These are phyloP conservation scores for Cottoperca gobio DNA, from an alignment of 2,797 vertebrate species.

Conservation along the genomic window DNA sequence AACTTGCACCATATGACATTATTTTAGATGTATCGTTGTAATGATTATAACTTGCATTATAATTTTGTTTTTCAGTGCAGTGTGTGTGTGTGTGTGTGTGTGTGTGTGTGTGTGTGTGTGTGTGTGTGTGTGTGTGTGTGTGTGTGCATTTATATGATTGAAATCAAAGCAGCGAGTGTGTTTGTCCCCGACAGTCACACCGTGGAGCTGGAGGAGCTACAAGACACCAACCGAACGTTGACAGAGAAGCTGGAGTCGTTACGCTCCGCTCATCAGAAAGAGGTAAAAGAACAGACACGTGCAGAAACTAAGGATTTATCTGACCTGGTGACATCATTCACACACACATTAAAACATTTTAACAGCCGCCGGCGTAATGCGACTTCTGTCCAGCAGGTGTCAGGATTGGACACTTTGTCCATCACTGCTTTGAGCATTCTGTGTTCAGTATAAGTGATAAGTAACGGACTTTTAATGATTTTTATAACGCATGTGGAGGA, in stretches of 20 bases:
- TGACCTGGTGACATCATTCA: too few species aligned
- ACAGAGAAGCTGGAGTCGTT: slow-evolving; percentile 64
- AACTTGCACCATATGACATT: background rate
- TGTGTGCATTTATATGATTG: background rate
- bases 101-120: too few species aligned
- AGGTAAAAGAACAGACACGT: slow-evolving; percentile 47
- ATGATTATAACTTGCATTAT: background rate
- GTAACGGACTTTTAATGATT: slow-evolving; percentile 28
- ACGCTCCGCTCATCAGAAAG: slow-evolving; percentile 54
- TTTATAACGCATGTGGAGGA: slow-evolving; percentile 1
- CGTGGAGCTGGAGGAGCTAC: slow-evolving; percentile 69
- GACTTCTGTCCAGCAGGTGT: slow-evolving; percentile 65
- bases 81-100: too few species aligned
- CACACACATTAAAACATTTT: too few species aligned
- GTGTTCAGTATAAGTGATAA: too few species aligned
- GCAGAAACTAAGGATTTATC: too few species aligned
- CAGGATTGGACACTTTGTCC: slow-evolving; percentile 35
- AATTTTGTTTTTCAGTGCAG: too few species aligned
- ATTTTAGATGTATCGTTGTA: background rate
- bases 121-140: too few species aligned
- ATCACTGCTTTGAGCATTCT: background rate
- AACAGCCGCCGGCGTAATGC: background rate
- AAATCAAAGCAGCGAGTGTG: background rate
- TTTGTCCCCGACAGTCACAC: slow-evolving; percentile 60
- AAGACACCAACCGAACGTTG: slow-evolving; percentile 55